Evolutionary conservation across 1,140 invertebrate genomes (phyloP).

Genomic region (Macrosteles quadrilineatus): DNA sequence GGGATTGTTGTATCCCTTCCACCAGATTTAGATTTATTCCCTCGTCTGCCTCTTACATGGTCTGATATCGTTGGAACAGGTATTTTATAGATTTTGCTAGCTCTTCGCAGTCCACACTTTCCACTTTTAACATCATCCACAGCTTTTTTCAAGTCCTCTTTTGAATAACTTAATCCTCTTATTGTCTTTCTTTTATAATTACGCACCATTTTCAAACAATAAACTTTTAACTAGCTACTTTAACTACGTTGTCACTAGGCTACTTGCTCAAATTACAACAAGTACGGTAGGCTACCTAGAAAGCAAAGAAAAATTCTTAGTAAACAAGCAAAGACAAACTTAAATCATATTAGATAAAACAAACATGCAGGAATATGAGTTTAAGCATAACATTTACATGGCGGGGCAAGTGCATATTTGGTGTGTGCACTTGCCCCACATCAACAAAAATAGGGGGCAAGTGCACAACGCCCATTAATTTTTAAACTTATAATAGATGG

Average conservation of each 20-base stretch:
- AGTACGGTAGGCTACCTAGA: conserved; percentile 7
- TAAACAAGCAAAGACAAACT: background rate
- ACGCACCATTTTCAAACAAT: conserved; percentile 14
- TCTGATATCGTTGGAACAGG: no score
- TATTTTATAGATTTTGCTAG: conserved; percentile 38
- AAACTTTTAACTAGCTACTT: background rate
- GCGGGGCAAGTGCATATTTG: conserved; percentile 13
- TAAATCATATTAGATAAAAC: background rate
- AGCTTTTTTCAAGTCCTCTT: conserved; percentile 14
- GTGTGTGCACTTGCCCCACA: no score
- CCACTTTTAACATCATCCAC: conserved; percentile 8
- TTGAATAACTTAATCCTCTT: conserved; percentile 4
- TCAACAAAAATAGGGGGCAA: no score
- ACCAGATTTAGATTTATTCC: conserved; percentile 13
- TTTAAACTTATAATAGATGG: no score
- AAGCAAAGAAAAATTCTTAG: background rate
- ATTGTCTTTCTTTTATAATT: conserved; percentile 22
- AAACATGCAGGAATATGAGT: no score
- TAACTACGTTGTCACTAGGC: background rate
- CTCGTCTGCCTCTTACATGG: conserved; percentile 29
- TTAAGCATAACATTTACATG: background rate
- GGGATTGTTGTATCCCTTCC: conserved; percentile 18
- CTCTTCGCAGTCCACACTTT: background rate
- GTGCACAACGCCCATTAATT: no score
- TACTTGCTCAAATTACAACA: background rate